A percentile compares a stretch with the other conserved stretches of the same genome.
Evolutionary conservation across 1,140 invertebrate species (phyloP).

Genomic region (Drosophila quadrilineata): DNA sequence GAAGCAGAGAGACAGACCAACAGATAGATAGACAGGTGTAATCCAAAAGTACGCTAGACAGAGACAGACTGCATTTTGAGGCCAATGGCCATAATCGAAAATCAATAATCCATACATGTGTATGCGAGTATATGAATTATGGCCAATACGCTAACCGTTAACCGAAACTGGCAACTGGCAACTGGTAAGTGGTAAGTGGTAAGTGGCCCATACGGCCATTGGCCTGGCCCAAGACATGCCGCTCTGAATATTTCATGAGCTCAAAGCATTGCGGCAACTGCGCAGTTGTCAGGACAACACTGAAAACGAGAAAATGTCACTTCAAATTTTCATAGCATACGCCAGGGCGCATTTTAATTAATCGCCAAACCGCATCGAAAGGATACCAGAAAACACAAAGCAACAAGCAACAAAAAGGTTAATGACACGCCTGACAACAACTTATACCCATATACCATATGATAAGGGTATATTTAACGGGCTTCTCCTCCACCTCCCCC

Average conservation of each 20-base stretch:
- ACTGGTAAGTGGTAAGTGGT: too few species aligned
- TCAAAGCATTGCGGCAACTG: conserved; percentile 45
- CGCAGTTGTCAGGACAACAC: conserved; percentile 37
- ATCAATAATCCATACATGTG: conserved; percentile 69
- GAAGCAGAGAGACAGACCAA: neutral
- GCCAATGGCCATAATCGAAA: conserved; percentile 67
- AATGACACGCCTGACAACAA: conserved; percentile 14
- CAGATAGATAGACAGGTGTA: conserved; percentile 1
- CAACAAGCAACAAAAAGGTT: conserved; percentile 19
- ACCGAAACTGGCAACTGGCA: neutral
- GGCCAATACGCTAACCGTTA: conserved; percentile 33
- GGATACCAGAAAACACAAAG: neutral
- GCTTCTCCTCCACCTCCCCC: too few species aligned
- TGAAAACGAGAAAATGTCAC: too few species aligned
- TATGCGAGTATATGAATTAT: conserved; percentile 60
- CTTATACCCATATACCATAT: neutral
- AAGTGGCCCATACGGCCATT: neutral
- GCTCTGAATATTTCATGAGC: conserved; percentile 60
- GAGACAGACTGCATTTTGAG: conserved; percentile 13
- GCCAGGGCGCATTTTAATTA: conserved; percentile 16
- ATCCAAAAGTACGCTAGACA: conserved; percentile 8
- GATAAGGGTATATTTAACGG: conserved; percentile 9
- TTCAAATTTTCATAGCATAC: conserved; percentile 16
- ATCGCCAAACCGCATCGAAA: neutral
- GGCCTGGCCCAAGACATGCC: conserved; percentile 20